Percentiles rank a stretch among this genome's conserved stretches.
Evolutionary conservation across 2,113 vertebrate species (phyloP).

Genomic region (Tiliqua scincoides): DNA sequence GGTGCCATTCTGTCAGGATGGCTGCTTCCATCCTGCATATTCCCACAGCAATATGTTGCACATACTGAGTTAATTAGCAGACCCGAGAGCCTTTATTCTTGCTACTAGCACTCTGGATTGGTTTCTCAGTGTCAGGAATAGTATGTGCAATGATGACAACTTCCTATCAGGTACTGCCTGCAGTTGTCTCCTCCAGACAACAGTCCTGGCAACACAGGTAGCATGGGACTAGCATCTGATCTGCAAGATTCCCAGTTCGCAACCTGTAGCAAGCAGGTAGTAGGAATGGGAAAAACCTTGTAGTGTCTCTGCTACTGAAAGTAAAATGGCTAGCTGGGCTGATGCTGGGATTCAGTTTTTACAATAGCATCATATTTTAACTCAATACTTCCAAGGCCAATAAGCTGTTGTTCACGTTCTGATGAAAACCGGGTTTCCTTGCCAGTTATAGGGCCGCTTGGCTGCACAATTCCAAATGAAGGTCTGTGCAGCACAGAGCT

Average conservation of each 20-base stretch:
- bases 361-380: too few relatives aligned
- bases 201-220: background rate
- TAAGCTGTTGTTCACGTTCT: background rate
- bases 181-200: background rate
- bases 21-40: too few relatives aligned
- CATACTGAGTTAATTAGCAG: background rate
- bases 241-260: background rate
- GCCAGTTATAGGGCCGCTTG: too few relatives aligned
- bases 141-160: background rate
- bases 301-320: too few relatives aligned
- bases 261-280: background rate
- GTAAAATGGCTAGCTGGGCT: too few relatives aligned
- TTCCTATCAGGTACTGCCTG: background rate
- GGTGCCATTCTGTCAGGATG: too few relatives aligned
- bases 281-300: background rate
- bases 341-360: too few relatives aligned
- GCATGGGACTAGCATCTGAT: background rate
- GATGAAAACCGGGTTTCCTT: too few relatives aligned
- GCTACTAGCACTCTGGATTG: background rate
- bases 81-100: background rate
- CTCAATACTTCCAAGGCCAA: background rate
- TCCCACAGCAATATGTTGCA: background rate
- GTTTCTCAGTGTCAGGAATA: background rate
- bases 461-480: too few relatives aligned
- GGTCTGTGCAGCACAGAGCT: too few relatives aligned